Conservation (phyloP, 2,113 vertebrate genomes). For the Eclectus roratus region DNA sequence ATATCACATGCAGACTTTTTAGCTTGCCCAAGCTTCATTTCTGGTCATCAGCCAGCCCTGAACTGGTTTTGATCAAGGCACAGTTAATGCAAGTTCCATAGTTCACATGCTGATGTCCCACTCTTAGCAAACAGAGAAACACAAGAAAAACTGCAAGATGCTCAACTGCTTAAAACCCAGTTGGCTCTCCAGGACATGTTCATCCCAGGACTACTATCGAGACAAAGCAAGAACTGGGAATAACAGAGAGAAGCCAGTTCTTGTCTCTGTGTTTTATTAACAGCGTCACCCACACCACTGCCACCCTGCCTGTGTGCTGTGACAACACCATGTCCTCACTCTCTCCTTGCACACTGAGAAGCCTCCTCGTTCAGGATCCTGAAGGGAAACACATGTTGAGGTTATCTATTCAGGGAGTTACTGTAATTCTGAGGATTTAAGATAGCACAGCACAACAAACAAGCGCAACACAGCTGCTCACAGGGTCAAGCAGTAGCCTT, state of each 20-base stretch:
- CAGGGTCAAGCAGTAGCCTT: background rate
- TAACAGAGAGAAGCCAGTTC: background rate
- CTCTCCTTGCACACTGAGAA: background rate
- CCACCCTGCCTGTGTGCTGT: background rate
- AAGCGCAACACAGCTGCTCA: background rate
- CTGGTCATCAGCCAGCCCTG: background rate
- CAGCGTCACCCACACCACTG: background rate
- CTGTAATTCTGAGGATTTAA: background rate
- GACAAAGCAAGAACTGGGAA: background rate
- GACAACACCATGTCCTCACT: background rate
- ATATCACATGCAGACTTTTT: background rate
- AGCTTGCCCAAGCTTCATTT: background rate
- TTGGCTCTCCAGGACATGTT: background rate
- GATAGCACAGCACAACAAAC: background rate
- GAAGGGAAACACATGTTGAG: background rate
- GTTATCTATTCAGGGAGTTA: background rate
- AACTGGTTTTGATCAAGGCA: background rate
- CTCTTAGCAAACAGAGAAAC: background rate
- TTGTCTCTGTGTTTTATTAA: background rate
- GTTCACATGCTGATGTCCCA: too few species aligned
- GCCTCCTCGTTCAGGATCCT: background rate
- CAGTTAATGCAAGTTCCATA: background rate
- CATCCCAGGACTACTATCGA: background rate
- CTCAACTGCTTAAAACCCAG: background rate
- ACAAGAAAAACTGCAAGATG: background rate